phyloP scores from a whole-genome alignment of 1,140 invertebrate genomes.

The Zaprionus camerounensis region DNA sequence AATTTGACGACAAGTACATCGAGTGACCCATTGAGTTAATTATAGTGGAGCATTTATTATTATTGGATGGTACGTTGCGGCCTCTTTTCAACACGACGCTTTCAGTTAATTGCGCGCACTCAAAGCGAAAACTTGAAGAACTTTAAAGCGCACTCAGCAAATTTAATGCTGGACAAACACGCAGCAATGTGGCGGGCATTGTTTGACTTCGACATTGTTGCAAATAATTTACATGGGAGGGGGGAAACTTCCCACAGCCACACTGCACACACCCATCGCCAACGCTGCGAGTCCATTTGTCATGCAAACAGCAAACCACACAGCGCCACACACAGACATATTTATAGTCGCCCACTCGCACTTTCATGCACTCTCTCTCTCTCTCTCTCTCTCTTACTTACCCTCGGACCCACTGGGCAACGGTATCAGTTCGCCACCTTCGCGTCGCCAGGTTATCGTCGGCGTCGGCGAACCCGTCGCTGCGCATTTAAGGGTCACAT shows the following conservation, averaged over 20 bases:
- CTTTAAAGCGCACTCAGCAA: slow-evolving; percentile 58
- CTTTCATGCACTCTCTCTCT: background rate
- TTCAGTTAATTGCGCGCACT: slow-evolving; percentile 38
- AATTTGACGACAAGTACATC: background rate
- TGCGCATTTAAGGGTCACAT: slow-evolving; percentile 92
- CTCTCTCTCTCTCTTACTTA: slow-evolving; percentile 70
- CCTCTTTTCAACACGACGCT: slow-evolving; percentile 6
- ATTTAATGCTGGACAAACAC: slow-evolving; percentile 62
- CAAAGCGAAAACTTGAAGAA: slow-evolving; percentile 8
- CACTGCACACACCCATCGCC: background rate
- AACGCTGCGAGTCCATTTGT: slow-evolving; percentile 41
- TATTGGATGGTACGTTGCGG: slow-evolving; percentile 23
- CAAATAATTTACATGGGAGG: slow-evolving; percentile 47
- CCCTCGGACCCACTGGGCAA: slow-evolving; percentile 87
- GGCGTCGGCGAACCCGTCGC: slow-evolving; percentile 92
- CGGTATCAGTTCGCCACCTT: slow-evolving; percentile 89
- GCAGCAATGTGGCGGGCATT: slow-evolving; percentile 24
- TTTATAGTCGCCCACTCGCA: background rate
- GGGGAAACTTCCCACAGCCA: background rate
- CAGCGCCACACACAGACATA: slow-evolving; percentile 1
- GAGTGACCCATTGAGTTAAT: slow-evolving; percentile 26
- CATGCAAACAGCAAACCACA: slow-evolving; percentile 36
- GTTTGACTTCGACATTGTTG: slow-evolving; percentile 39
- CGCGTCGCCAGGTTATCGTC: slow-evolving; percentile 92
- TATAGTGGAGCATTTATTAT: slow-evolving; percentile 34